Evolutionary conservation across 2,113 vertebrate genomes (phyloP).

Genomic region (Rhea americana): DNA sequence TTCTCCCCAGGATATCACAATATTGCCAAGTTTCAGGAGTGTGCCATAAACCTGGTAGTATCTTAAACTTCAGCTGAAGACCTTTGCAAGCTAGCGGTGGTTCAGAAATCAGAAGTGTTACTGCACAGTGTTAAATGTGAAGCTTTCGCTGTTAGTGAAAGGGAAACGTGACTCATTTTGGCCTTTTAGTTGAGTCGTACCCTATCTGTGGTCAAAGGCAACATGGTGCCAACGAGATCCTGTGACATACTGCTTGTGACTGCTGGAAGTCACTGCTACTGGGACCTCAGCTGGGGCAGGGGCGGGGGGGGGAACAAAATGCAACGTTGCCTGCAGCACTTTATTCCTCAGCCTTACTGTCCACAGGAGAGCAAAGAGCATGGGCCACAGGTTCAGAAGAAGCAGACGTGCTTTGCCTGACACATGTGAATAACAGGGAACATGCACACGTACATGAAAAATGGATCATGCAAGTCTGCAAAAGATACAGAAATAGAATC

Average conservation of each 20-base stretch:
- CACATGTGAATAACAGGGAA: accelerated
- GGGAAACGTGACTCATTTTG: not conserved
- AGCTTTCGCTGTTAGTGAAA: not conserved
- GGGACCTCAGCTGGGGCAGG: not conserved
- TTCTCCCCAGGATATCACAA: not conserved
- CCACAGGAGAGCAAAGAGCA: not conserved
- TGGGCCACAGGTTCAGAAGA: not conserved
- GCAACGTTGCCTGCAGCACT: accelerated
- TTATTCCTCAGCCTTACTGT: not conserved
- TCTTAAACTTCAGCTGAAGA: not conserved
- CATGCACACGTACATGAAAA: accelerated
- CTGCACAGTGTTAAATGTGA: not conserved
- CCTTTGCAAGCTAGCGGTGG: not conserved
- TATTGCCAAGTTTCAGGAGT: not conserved
- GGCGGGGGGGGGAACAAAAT: not conserved
- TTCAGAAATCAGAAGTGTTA: not conserved
- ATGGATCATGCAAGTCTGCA: not conserved
- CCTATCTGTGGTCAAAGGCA: not conserved
- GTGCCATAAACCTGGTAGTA: not conserved
- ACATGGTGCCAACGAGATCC: not conserved
- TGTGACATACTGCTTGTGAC: not conserved
- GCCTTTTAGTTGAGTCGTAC: not conserved
- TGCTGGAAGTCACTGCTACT: not conserved
- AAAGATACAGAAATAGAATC: not conserved
- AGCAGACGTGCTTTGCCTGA: accelerated